Percentiles rank a stretch among this genome's conserved stretches.
Evolutionary conservation across 2,888 invertebrate species (phyloP).

Genomic region (Candidula unifasciata): DNA sequence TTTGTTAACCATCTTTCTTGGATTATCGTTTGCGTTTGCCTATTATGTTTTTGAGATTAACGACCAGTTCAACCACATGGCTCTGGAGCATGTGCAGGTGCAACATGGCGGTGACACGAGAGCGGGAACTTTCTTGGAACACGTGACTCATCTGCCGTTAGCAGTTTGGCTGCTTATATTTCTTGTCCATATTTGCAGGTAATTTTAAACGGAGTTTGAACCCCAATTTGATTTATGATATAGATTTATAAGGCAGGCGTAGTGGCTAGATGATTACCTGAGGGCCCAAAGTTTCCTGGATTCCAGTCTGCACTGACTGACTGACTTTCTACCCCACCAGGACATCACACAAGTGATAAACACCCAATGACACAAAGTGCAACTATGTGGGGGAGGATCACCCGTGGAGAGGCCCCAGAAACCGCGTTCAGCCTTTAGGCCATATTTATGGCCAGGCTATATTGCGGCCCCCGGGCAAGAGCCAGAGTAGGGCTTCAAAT

Average conservation of each 20-base stretch:
- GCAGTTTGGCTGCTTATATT: conserved; percentile 68
- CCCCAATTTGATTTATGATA: neutral
- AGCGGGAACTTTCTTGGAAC: conserved; percentile 58
- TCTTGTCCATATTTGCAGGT: conserved; percentile 69
- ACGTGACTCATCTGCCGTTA: conserved; percentile 71
- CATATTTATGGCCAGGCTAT: no score
- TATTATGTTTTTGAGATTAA: conserved; percentile 76
- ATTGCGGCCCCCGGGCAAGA: no score
- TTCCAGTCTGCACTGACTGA: no score
- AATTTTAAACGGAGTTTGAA: neutral
- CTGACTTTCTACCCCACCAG: no score
- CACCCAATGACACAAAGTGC: no score
- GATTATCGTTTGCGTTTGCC: conserved; percentile 66
- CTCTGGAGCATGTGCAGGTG: conserved; percentile 70
- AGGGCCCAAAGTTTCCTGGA: no score
- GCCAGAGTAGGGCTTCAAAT: no score
- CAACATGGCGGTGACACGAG: conserved; percentile 53
- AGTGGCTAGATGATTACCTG: no score
- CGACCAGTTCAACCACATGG: conserved; percentile 70
- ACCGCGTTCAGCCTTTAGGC: no score
- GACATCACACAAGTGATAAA: no score
- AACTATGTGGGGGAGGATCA: no score
- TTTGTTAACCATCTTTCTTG: conserved; percentile 65
- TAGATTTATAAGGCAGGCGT: neutral
- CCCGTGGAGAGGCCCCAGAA: no score